Percentiles rank a stretch among this genome's conserved stretches.
These are phyloP conservation scores for Entomobrya multifasciata DNA, from an alignment of 2,888 invertebrate genomes.

Conservation along the genomic window DNA sequence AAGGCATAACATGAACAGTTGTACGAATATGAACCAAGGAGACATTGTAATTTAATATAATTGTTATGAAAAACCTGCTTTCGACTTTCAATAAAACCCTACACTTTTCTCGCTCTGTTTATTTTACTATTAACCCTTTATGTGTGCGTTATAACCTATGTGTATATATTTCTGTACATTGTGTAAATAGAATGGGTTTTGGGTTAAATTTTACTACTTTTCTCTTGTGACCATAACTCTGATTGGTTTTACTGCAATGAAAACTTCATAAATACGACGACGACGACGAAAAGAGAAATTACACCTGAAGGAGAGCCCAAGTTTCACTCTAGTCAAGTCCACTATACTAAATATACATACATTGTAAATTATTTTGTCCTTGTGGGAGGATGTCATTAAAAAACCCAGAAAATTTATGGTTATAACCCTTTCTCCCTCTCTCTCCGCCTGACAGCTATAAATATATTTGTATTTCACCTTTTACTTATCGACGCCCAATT, in stretches of 20 bases:
- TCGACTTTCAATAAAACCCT: background rate
- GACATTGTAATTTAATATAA: conserved; percentile 42
- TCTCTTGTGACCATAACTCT: conserved; percentile 23
- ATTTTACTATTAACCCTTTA: background rate
- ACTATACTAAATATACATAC: too few species aligned
- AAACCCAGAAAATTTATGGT: too few species aligned
- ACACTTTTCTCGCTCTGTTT: background rate
- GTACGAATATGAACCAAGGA: too few species aligned
- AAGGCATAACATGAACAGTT: too few species aligned
- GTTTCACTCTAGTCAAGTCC: too few species aligned
- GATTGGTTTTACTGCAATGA: conserved; percentile 32
- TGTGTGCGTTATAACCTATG: too few species aligned
- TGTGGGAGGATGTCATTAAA: too few species aligned
- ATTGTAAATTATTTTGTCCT: too few species aligned
- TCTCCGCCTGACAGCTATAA: too few species aligned
- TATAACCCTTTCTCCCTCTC: too few species aligned
- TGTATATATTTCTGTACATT: background rate
- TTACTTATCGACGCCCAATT: too few species aligned
- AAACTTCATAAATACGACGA: background rate
- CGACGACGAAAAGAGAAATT: background rate
- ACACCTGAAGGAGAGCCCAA: conserved; percentile 22
- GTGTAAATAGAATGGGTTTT: background rate
- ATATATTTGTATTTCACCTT: too few species aligned
- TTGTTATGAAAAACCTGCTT: conserved; percentile 18
- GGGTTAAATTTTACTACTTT: conserved; percentile 1